These are phyloP conservation scores for Cataglyphis cursor DNA, from an alignment of 2,888 invertebrate species.

Conservation along the genomic window DNA sequence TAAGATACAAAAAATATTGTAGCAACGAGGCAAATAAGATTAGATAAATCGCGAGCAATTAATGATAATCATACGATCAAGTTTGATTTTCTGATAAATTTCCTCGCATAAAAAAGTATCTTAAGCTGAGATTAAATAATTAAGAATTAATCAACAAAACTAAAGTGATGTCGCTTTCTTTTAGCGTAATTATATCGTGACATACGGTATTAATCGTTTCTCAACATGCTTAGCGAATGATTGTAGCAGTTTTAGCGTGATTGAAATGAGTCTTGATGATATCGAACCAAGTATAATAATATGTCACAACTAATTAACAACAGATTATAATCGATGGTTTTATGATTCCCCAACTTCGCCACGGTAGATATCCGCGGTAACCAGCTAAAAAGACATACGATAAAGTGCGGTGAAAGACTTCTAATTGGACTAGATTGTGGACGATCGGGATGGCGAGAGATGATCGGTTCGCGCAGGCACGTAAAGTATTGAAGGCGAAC, in stretches of 20 bases:
- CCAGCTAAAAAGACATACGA: slow-evolving; percentile 43
- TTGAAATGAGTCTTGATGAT: slow-evolving; percentile 6
- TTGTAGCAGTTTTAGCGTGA: neutral
- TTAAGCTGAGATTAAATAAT: slow-evolving; percentile 27
- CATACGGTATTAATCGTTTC: slow-evolving; percentile 9
- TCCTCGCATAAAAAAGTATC: neutral
- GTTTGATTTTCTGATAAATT: neutral
- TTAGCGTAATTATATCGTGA: neutral
- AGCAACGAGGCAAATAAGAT: neutral
- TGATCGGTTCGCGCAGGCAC: slow-evolving; percentile 70
- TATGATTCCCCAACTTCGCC: slow-evolving; percentile 51
- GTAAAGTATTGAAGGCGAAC: slow-evolving; percentile 73
- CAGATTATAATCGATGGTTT: slow-evolving; percentile 71
- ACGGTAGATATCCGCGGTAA: slow-evolving; percentile 47
- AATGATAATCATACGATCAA: slow-evolving; percentile 26
- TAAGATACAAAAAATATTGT: neutral
- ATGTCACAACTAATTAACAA: slow-evolving; percentile 68
- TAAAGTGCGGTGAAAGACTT: slow-evolving; percentile 63
- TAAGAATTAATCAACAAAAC: slow-evolving; percentile 3
- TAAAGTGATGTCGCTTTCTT: neutral
- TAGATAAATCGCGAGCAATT: slow-evolving; percentile 19
- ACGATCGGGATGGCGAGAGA: slow-evolving; percentile 59
- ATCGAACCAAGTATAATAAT: slow-evolving; percentile 18
- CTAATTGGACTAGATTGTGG: slow-evolving; percentile 66
- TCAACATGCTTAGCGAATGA: slow-evolving; percentile 10